Evolutionary conservation across 2,888 invertebrate genomes (phyloP).

Genomic region (Tenthredo distinguenda): DNA sequence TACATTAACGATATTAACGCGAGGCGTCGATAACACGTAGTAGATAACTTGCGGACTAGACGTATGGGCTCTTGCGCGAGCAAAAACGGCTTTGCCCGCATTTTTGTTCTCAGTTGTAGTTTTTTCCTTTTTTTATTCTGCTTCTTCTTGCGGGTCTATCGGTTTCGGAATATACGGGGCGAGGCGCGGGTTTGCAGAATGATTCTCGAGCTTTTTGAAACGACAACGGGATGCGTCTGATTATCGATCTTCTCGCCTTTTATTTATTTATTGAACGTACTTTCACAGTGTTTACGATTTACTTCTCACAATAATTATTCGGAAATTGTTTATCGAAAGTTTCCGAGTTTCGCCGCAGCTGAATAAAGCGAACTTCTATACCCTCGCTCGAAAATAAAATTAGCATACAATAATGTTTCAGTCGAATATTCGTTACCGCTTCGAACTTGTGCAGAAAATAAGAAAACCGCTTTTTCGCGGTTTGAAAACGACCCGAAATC

Average conservation of each 20-base stretch:
- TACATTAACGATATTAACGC: slow-evolving; percentile 16
- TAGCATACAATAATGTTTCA: background rate
- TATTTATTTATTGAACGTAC: background rate
- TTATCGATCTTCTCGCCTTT: background rate
- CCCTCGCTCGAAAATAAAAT: background rate
- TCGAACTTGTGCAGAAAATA: background rate
- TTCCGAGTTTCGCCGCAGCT: background rate
- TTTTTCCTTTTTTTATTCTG: slow-evolving; percentile 6
- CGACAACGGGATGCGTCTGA: background rate
- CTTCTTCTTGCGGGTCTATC: slow-evolving; percentile 26
- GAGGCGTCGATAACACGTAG: background rate
- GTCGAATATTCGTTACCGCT: background rate
- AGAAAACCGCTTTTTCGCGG: background rate
- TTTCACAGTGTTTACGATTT: no score
- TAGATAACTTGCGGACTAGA: background rate
- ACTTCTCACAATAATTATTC: background rate
- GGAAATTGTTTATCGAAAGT: background rate
- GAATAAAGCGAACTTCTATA: background rate
- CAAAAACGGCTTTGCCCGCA: background rate
- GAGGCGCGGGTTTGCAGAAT: background rate
- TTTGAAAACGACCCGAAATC: background rate
- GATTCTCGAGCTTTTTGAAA: background rate
- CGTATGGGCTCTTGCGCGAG: background rate
- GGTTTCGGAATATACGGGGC: slow-evolving; percentile 22
- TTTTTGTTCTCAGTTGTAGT: background rate